Evolutionary conservation across 92 coral and sea anemone genomes (phyloP).

Genomic region (Blastomussa wellsi): DNA sequence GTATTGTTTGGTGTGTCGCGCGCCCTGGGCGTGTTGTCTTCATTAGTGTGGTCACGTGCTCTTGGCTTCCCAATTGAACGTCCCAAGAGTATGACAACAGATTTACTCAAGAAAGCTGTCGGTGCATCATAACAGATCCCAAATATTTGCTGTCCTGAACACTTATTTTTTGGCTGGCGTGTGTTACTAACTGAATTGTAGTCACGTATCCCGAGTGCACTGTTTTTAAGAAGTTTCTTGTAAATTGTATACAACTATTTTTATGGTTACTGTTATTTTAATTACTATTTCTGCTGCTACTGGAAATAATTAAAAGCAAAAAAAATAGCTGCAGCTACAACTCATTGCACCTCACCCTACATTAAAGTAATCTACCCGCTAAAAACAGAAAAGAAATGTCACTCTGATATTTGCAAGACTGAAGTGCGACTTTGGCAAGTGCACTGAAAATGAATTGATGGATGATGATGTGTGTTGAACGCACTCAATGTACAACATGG

Average conservation of each 20-base stretch:
- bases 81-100: constrained; percentile 96
- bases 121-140: constrained; percentile 37
- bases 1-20: constrained; percentile 98
- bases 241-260: background rate
- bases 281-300: background rate
- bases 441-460: background rate
- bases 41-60: constrained; percentile 97
- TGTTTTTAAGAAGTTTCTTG: background rate
- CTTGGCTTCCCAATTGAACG: constrained; percentile 93
- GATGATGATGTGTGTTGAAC: background rate
- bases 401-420: too few relatives aligned
- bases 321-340: background rate
- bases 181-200: background rate
- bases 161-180: background rate
- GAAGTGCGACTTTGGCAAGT: background rate
- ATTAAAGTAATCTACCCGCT: background rate
- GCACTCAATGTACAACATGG: background rate
- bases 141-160: background rate
- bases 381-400: background rate
- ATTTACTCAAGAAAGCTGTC: constrained; percentile 69
- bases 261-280: background rate
- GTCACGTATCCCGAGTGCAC: background rate
- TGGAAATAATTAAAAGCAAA: background rate
- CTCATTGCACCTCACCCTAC: background rate
- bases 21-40: constrained; percentile 92